Percentiles rank a stretch among this genome's conserved stretches.
These are phyloP conservation scores for Metalampra italica DNA, from an alignment of 2,888 invertebrate genomes.

Conservation along the genomic window DNA sequence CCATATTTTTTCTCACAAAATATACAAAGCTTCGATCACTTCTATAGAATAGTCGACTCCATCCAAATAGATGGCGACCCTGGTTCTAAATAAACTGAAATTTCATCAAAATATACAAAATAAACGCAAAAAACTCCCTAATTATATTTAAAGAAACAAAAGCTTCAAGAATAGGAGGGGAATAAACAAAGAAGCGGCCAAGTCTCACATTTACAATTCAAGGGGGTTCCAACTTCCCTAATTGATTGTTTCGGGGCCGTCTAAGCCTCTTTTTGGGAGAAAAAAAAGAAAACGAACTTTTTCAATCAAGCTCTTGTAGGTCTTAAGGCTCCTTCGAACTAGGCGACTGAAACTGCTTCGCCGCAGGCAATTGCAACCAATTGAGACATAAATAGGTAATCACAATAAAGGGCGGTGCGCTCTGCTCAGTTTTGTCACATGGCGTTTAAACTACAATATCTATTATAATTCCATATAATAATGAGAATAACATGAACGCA, in stretches of 20 bases:
- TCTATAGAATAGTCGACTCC: too few species aligned
- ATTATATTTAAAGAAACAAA: slow-evolving; percentile 38
- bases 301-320: slow-evolving; percentile 56
- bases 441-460: too few species aligned
- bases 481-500: too few species aligned
- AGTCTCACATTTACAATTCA: slow-evolving; percentile 64
- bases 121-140: slow-evolving; percentile 20
- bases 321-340: slow-evolving; percentile 22
- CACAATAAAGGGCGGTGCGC: too few species aligned
- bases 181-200: slow-evolving; percentile 34
- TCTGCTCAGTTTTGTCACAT: too few species aligned
- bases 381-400: not conserved
- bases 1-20: too few species aligned
- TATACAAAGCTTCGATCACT: too few species aligned
- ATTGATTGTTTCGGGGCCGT: slow-evolving; percentile 65
- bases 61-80: too few species aligned
- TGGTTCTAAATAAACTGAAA: too few species aligned
- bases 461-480: too few species aligned
- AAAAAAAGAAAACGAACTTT: slow-evolving; percentile 51
- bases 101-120: not conserved
- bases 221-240: slow-evolving; percentile 60
- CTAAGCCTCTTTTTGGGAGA: slow-evolving; percentile 51
- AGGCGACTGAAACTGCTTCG: slow-evolving; percentile 1
- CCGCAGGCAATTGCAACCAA: not conserved
- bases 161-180: slow-evolving; percentile 20